A percentile compares a stretch with the other conserved stretches of the same genome.
These are phyloP conservation scores for Orius insidiosus DNA, from an alignment of 1,140 invertebrate genomes.

Conservation along the genomic window DNA sequence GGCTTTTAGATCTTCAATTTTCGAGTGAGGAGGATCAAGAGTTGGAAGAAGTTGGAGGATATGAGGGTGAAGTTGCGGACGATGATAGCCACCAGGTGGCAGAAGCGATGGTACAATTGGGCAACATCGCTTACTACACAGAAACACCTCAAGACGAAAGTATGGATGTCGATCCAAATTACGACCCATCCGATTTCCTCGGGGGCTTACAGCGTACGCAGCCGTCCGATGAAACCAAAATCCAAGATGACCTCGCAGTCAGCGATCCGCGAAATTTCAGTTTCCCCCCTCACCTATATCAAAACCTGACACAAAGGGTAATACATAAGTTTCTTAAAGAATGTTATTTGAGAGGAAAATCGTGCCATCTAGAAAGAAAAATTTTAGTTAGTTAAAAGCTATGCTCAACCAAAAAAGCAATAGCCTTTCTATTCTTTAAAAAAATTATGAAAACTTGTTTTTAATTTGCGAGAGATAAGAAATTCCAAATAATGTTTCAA, in stretches of 20 bases:
- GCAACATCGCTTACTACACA: constrained; percentile 47
- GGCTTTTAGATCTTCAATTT: constrained; percentile 47
- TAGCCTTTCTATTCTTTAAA: too few relatives aligned
- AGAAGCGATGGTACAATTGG: constrained; percentile 69
- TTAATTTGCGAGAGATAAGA: too few relatives aligned
- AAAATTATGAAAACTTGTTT: too few relatives aligned
- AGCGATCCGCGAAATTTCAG: too few relatives aligned
- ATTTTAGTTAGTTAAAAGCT: too few relatives aligned
- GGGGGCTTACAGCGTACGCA: constrained; percentile 35
- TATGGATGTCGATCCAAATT: constrained; percentile 65
- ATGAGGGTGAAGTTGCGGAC: constrained; percentile 33
- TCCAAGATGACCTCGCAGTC: constrained; percentile 57
- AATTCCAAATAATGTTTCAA: too few relatives aligned
- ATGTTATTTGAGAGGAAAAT: too few relatives aligned
- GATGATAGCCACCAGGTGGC: constrained; percentile 65
- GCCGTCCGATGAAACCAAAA: constrained; percentile 25
- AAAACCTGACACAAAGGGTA: too few relatives aligned
- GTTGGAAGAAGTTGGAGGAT: constrained; percentile 36
- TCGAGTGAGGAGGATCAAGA: constrained; percentile 55
- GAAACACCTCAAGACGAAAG: constrained; percentile 31
- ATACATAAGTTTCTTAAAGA: too few relatives aligned
- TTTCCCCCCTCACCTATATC: too few relatives aligned
- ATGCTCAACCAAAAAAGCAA: too few relatives aligned
- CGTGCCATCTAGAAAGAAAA: too few relatives aligned
- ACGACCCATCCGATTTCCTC: constrained; percentile 71